Evolutionary conservation across 2,888 invertebrate genomes (phyloP).

Genomic region (Patella pellucida): DNA sequence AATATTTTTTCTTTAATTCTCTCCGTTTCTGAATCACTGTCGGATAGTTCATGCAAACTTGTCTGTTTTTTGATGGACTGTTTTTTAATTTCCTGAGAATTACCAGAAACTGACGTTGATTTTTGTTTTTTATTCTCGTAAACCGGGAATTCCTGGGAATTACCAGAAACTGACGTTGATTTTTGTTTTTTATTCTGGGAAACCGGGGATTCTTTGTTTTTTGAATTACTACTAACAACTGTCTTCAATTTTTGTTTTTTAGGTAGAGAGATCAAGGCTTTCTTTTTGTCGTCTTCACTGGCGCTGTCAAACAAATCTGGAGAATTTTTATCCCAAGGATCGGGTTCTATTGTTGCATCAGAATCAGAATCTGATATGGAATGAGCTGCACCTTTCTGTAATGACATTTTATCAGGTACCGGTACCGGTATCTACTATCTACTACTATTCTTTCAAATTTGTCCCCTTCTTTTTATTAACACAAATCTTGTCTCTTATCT

Average conservation of each 20-base stretch:
- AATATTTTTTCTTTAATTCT: slow-evolving; percentile 8
- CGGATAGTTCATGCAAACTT: slow-evolving; percentile 46
- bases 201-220: no score
- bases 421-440: no score
- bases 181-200: no score
- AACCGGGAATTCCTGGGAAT: no score
- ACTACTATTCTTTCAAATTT: not conserved
- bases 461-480: not conserved
- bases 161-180: no score
- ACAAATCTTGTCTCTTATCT: not conserved
- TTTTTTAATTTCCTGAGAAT: no score
- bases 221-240: no score
- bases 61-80: not conserved
- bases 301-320: slow-evolving; percentile 48
- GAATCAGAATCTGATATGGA: slow-evolving; percentile 56
- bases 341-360: slow-evolving; percentile 49
- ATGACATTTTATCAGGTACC: not conserved
- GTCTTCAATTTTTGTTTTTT: no score
- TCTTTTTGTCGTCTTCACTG: slow-evolving; percentile 20
- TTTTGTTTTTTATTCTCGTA: no score
- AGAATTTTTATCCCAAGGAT: slow-evolving; percentile 36
- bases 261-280: no score
- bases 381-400: slow-evolving; percentile 24
- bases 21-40: slow-evolving; percentile 34
- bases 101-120: no score